Evolutionary conservation across 2,888 invertebrate species (phyloP).

Genomic region (Drosophila dives): DNA sequence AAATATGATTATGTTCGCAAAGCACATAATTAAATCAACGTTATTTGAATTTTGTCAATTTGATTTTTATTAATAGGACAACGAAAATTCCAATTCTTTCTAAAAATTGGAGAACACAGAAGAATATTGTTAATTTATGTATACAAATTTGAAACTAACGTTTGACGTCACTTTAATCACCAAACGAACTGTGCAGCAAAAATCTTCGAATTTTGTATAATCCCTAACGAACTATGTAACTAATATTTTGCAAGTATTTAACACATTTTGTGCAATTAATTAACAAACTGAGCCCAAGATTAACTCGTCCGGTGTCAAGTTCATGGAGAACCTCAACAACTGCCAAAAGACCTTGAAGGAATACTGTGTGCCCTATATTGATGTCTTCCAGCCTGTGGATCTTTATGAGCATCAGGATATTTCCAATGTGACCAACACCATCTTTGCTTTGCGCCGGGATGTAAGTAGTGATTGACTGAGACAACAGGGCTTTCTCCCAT

Average conservation of each 20-base stretch:
- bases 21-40: neutral
- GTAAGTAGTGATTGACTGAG: slow-evolving; percentile 85
- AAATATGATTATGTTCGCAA: slow-evolving; percentile 8
- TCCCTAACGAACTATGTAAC: no score
- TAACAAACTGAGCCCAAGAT: slow-evolving; percentile 95
- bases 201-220: no score
- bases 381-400: slow-evolving; percentile 98
- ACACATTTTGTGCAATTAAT: slow-evolving; percentile 89
- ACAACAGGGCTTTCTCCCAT: no score
- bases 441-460: slow-evolving; percentile 94
- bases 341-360: slow-evolving; percentile 94
- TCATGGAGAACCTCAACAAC: slow-evolving; percentile 99
- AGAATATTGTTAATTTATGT: neutral
- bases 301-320: slow-evolving; percentile 97
- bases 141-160: no score
- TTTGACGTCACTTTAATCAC: no score
- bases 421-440: slow-evolving; percentile 92
- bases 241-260: no score
- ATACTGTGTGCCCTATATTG: slow-evolving; percentile 95
- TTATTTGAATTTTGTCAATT: neutral
- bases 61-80: neutral
- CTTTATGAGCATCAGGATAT: slow-evolving; percentile 98
- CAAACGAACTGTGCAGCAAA: no score
- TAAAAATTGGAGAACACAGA: neutral
- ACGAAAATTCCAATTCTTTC: neutral